Conservation (phyloP, 35 echinoderm and acorn worm species). For the Holothuria glaberrima region DNA sequence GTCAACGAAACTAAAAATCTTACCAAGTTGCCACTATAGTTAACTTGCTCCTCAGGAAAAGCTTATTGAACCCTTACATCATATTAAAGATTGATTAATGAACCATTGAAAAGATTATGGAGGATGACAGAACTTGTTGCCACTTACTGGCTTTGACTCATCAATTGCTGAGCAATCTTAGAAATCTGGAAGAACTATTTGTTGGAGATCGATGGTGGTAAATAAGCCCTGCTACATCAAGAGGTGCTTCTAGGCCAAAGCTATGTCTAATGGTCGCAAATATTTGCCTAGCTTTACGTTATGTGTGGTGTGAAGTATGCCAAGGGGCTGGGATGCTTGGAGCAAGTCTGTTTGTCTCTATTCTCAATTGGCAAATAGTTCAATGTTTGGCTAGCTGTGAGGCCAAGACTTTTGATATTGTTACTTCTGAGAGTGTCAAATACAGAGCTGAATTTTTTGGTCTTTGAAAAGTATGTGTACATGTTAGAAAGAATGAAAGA, state of each 20-base stretch:
- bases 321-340: background rate
- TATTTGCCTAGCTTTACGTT: slow-evolving; percentile 35
- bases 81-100: no score
- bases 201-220: background rate
- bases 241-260: slow-evolving; percentile 11
- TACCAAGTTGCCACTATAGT: no score
- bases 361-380: background rate
- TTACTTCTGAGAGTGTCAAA: no score
- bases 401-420: no score
- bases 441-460: no score
- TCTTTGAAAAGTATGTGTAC: no score
- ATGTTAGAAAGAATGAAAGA: no score
- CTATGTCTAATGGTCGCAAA: slow-evolving; percentile 30
- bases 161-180: slow-evolving; percentile 22
- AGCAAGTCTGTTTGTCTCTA: slow-evolving; percentile 12
- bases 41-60: no score
- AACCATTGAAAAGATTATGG: no score
- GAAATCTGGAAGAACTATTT: background rate
- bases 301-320: slow-evolving; percentile 36
- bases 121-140: background rate
- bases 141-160: slow-evolving; percentile 22
- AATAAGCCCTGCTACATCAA: slow-evolving; percentile 22
- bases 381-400: no score
- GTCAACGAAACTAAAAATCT: no score
- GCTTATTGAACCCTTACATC: no score